These are phyloP conservation scores for Conchocele bisecta DNA, from an alignment of 2,888 invertebrate species.

Conservation along the genomic window DNA sequence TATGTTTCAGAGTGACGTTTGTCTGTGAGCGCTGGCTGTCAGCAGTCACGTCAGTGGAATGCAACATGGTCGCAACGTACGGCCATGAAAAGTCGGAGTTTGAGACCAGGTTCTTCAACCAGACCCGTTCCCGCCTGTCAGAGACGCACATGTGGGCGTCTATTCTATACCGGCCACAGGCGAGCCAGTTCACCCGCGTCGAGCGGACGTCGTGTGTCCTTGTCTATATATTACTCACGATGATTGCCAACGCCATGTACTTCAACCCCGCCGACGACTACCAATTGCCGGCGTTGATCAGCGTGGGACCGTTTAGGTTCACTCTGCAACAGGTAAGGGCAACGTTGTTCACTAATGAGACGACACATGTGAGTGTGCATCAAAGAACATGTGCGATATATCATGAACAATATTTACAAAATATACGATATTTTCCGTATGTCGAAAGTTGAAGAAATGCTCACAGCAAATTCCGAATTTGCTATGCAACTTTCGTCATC, in stretches of 20 bases:
- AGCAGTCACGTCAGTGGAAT: constrained; percentile 39
- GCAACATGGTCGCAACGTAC: constrained; percentile 8
- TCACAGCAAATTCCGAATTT: too few relatives aligned
- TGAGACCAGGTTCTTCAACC: constrained; percentile 53
- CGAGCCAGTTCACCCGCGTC: constrained; percentile 81
- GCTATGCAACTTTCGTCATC: too few relatives aligned
- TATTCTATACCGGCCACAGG: constrained; percentile 81
- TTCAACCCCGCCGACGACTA: constrained; percentile 66
- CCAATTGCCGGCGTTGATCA: constrained; percentile 44
- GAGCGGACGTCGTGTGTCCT: constrained; percentile 80
- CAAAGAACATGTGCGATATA: too few relatives aligned
- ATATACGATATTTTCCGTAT: too few relatives aligned
- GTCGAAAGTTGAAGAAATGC: too few relatives aligned
- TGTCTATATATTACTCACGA: constrained; percentile 81
- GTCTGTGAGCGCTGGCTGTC: constrained; percentile 62
- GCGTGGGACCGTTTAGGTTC: constrained; percentile 64
- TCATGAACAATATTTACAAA: too few relatives aligned
- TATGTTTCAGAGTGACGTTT: too few relatives aligned
- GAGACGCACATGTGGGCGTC: constrained; percentile 84
- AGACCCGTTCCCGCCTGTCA: constrained; percentile 63
- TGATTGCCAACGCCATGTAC: constrained; percentile 83
- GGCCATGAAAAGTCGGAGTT: constrained; percentile 24
- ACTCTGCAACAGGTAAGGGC: constrained; percentile 48
- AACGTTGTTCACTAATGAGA: too few relatives aligned
- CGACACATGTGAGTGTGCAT: too few relatives aligned